A percentile compares a stretch with the other conserved stretches of the same genome.
These are phyloP conservation scores for Drosophila malerkotliana DNA, from an alignment of 1,140 invertebrate species.

Conservation along the genomic window DNA sequence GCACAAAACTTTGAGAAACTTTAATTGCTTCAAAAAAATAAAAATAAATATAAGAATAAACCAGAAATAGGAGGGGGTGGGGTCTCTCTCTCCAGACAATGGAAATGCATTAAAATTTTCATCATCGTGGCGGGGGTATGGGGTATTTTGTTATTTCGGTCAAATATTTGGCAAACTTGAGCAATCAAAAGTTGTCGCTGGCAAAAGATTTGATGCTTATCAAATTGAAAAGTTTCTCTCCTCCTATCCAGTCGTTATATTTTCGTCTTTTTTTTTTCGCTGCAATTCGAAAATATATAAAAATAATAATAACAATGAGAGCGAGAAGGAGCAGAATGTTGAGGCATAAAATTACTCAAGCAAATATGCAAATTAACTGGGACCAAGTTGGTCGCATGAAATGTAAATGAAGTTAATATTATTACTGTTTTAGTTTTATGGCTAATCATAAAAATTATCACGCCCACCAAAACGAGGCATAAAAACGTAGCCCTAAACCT, in stretches of 20 bases:
- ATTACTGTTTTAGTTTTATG: constrained; percentile 83
- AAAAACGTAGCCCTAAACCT: constrained; percentile 48
- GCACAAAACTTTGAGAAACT: constrained; percentile 71
- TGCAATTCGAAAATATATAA: constrained; percentile 51
- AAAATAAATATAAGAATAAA: constrained; percentile 17
- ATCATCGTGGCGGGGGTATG: constrained; percentile 11
- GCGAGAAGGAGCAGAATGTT: constrained; percentile 2
- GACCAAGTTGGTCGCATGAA: constrained; percentile 45
- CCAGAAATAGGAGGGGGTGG: background rate
- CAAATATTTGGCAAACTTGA: constrained; percentile 71
- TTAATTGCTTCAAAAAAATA: constrained; percentile 61
- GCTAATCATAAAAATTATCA: constrained; percentile 82
- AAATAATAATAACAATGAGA: constrained; percentile 11
- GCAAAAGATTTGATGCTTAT: constrained; percentile 70
- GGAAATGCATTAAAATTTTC: constrained; percentile 75
- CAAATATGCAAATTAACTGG: constrained; percentile 66
- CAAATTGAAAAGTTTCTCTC: constrained; percentile 73
- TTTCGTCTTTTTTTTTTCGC: constrained; percentile 1
- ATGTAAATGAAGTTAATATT: constrained; percentile 82
- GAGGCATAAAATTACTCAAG: constrained; percentile 58
- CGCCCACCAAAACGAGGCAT: constrained; percentile 67
- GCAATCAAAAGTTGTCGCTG: constrained; percentile 75
- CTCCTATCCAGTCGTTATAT: constrained; percentile 1
- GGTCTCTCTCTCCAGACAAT: constrained; percentile 53
- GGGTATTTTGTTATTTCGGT: constrained; percentile 57